Evolutionary conservation across 2,888 invertebrate genomes (phyloP).

Genomic region (Hirtodrosophila confusa): DNA sequence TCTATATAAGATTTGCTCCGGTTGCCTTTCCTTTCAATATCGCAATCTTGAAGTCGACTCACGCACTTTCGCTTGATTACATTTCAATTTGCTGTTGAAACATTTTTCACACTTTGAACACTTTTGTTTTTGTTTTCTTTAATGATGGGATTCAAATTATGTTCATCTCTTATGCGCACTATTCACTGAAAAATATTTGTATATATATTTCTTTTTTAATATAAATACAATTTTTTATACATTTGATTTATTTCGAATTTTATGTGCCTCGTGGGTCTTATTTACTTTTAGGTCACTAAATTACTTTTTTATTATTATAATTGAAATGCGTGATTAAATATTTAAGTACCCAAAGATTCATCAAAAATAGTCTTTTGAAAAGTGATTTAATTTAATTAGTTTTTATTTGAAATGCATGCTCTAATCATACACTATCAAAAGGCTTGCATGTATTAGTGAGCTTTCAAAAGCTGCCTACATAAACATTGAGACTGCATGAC

Average conservation of each 20-base stretch:
- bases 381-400: slow-evolving; percentile 25
- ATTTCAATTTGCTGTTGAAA: slow-evolving; percentile 64
- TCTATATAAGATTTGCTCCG: slow-evolving; percentile 42
- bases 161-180: slow-evolving; percentile 25
- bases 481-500: background rate
- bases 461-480: background rate
- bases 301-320: slow-evolving; percentile 37
- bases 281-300: slow-evolving; percentile 27
- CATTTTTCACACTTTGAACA: slow-evolving; percentile 47
- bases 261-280: slow-evolving; percentile 18
- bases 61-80: slow-evolving; percentile 65
- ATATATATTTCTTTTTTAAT: slow-evolving; percentile 6
- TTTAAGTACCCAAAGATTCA: slow-evolving; percentile 27
- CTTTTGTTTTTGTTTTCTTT: slow-evolving; percentile 11
- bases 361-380: slow-evolving; percentile 15
- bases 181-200: slow-evolving; percentile 31
- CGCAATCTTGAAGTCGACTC: slow-evolving; percentile 21
- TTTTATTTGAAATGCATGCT: background rate
- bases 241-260: slow-evolving; percentile 38
- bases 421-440: background rate
- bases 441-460: slow-evolving; percentile 4
- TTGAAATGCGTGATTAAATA: slow-evolving; percentile 34
- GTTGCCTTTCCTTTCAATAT: slow-evolving; percentile 21
- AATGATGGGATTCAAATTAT: slow-evolving; percentile 5
- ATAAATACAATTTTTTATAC: slow-evolving; percentile 2